These are phyloP conservation scores for Desmophyllum pertusum DNA, from an alignment of 92 coral and sea anemone genomes.

Conservation along the genomic window DNA sequence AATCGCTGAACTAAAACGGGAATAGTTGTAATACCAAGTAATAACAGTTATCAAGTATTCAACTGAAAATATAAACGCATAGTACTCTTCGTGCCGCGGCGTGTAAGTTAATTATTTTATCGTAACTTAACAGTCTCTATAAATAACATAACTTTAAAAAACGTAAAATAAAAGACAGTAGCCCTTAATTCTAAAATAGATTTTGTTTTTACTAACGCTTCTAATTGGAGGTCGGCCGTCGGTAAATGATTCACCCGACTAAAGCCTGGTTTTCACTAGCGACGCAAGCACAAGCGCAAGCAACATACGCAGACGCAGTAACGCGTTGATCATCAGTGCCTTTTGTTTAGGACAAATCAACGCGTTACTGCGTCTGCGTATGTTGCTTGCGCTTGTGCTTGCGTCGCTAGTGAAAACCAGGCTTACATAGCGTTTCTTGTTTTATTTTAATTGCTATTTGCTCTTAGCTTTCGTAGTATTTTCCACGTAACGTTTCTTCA, in stretches of 20 bases:
- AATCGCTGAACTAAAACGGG: background rate
- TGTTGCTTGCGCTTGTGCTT: no score
- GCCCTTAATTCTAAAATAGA: background rate
- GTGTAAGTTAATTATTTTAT: background rate
- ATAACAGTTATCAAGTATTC: background rate
- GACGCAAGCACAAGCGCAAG: no score
- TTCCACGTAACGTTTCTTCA: no score
- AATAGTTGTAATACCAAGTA: background rate
- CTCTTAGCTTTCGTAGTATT: no score
- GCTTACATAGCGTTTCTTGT: no score
- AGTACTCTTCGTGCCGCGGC: slow-evolving; percentile 7
- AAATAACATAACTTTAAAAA: background rate
- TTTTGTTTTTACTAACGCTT: background rate
- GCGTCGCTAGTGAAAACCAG: no score
- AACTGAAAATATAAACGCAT: background rate
- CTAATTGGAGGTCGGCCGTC: background rate
- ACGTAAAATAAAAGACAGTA: background rate
- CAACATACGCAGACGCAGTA: no score
- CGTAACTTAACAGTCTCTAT: background rate
- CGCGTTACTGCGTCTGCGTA: no score
- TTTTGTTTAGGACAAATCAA: no score
- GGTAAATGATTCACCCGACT: background rate
- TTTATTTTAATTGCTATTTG: no score
- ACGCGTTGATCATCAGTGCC: no score
- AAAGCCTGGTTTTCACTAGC: no score